Evolutionary conservation across 1,140 invertebrate genomes (phyloP), one percentile per base, ranked within the genome.

Genomic region (Anadara kagoshimensis): DNA sequence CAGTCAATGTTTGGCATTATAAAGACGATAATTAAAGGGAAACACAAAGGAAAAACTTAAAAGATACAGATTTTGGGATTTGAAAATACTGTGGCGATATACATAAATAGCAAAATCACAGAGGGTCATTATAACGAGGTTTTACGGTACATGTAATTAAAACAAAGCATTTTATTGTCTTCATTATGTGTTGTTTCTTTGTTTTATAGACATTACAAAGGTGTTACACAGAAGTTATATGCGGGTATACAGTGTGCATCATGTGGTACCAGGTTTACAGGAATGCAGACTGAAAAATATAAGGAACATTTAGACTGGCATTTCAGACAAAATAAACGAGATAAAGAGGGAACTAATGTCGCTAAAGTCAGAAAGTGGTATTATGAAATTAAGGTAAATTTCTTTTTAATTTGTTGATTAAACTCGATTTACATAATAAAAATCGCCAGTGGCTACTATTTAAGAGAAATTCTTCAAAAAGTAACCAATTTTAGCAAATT

Each of bases 301-400:
- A 95, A 95, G 75, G 94, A 96, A 85, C 97, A 98, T 90, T 91
- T 98, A 41, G 97, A 99, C 89, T 98, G 97, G 97, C 97, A 99
- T 90, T 98, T 98, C 89, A 90, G 97, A 12, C 95, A 96, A 87
- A 99, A 99, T 89, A 90, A 96, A 12, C 91, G 94, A 54, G 96
- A 96, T 81, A 93, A 95, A 70, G 95, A 96, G 81, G 94, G 94
- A 0, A 93, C 93, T 0, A 92, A 94, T 26, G 94, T 95, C 59
- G 94, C 95, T 0, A 94, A 94, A 76, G 94, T 94, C 18, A 90
- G 96, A 8, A 92, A 93, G 69, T 97, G 96, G 95, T 97, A 95
- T 87, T 98, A 97, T 84, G 93, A 95, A 81, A 91, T 96, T 49
- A 92, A 84, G 63, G 87, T 89, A 78, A 83, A 82, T 78, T 56